Percentiles rank a stretch among this genome's conserved stretches.
These are phyloP conservation scores for Sicus ferrugineus DNA, from an alignment of 2,888 invertebrate genomes.

Conservation along the genomic window DNA sequence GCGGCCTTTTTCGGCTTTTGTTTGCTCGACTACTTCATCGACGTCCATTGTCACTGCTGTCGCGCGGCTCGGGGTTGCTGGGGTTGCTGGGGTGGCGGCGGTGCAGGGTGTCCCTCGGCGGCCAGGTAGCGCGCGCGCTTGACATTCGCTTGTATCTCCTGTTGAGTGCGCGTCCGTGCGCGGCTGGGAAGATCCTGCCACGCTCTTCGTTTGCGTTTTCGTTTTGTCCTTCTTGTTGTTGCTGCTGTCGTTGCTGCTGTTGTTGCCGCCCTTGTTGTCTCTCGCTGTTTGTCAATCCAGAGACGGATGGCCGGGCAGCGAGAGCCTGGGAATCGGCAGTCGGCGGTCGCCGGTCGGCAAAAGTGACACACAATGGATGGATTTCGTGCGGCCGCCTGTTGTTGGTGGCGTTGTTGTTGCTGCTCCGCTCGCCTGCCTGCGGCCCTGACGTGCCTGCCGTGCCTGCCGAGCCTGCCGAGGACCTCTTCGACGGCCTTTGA, in stretches of 20 bases:
- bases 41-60: neutral
- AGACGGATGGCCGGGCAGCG: slow-evolving; percentile 13
- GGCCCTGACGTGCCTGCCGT: neutral
- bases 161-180: neutral
- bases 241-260: neutral
- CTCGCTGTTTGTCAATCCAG: slow-evolving; percentile 18
- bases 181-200: neutral
- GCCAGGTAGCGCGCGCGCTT: neutral
- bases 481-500: slow-evolving; percentile 36
- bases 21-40: slow-evolving; percentile 40
- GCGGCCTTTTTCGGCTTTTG: slow-evolving; percentile 31
- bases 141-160: neutral
- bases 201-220: neutral
- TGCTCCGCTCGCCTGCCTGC: neutral
- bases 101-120: neutral
- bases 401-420: slow-evolving; percentile 15
- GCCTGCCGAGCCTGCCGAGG: neutral
- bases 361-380: slow-evolving; percentile 32
- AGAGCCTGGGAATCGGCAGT: slow-evolving; percentile 25
- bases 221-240: neutral
- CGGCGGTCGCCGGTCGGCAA: slow-evolving; percentile 20
- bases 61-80: neutral
- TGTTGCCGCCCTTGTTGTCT: neutral
- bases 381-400: slow-evolving; percentile 17
- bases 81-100: slow-evolving; percentile 3